These are phyloP conservation scores for Danio jaintianensis DNA, from an alignment of 2,797 vertebrate genomes.

Conservation along the genomic window DNA sequence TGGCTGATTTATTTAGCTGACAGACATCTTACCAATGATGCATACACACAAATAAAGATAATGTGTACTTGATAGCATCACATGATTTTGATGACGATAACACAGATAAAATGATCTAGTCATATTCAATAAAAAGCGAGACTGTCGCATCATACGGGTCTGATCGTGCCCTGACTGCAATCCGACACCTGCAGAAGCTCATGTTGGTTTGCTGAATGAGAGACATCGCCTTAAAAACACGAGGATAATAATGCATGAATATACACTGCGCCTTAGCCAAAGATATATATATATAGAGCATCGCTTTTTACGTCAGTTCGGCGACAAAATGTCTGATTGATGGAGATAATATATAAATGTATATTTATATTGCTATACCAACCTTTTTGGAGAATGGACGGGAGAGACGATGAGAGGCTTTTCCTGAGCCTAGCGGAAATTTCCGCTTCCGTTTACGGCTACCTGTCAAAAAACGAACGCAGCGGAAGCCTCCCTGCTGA, in stretches of 20 bases:
- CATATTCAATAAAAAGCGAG: neutral
- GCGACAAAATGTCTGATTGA: neutral
- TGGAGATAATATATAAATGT: neutral
- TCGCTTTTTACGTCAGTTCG: neutral
- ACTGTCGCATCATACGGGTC: conserved; percentile 3
- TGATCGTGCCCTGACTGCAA: conserved; percentile 20
- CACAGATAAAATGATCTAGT: neutral
- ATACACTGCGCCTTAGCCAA: neutral
- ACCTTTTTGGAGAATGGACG: conserved; percentile 49
- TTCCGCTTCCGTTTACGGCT: conserved; percentile 62
- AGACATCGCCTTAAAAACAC: conserved; percentile 36
- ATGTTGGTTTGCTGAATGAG: conserved; percentile 21
- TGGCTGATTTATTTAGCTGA: neutral
- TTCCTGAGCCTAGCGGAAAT: conserved; percentile 48
- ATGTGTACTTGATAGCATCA: neutral
- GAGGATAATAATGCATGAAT: neutral
- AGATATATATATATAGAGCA: neutral
- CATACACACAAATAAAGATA: neutral
- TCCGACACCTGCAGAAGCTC: conserved; percentile 25
- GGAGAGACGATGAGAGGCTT: conserved; percentile 41
- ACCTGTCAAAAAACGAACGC: conserved; percentile 49
- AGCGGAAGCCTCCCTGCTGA: neutral
- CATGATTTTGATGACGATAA: neutral
- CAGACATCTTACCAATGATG: neutral
- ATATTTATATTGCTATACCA: conserved; percentile 14